Evolutionary conservation across 2,888 invertebrate species (phyloP), one percentile per base, ranked within the genome.

Genomic region (Dynastes grantii): DNA sequence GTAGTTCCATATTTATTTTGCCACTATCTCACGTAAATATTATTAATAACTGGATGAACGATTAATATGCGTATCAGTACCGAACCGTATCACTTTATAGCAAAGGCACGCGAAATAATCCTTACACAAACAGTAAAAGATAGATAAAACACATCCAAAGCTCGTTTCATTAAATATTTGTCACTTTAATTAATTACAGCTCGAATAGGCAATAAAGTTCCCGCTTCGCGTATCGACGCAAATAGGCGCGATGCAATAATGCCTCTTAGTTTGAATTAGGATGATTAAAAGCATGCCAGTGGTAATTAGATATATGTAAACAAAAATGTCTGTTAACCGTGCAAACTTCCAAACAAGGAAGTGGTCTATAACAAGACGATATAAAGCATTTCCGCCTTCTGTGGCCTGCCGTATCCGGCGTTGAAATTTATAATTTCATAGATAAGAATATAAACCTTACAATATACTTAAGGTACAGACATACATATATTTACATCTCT

Each of bases 341-440:
- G 73, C 61, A 73, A 73, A 73, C 45, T 58, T 8, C 5, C 32
- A 61, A 61, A 45, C 40, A 53, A 71, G 77, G 77, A 78, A 73
- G 77, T 64, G 71, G 77, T 64, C 32, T 78, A 0, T 45, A 71
- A 71, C 61, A 78, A 78, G 77, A 71, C 71, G 77, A 78, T 78
- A 78, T 78, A 78, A 73, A 78, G 29, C 63, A 53, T 64, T 78
- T 78, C 77, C 77, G 71, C 63, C 29, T 78, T 71, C 37, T 45
- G 58, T 58, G 58, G 45, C 8, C 22, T 73, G 27, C 13, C 16
- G 73, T 73, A 73, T 73, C 73, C 73, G 73, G 73, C 58, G 22
- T 37, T 73, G 27, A 61, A 73, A 58, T 73, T 73, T 73, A 73
- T 73, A 61, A 16, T 61, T 61, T 45, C 27, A 5, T 40, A 40